phyloP scores from a whole-genome alignment of 2,888 invertebrate species.

The Cylindroiulus punctatus region DNA sequence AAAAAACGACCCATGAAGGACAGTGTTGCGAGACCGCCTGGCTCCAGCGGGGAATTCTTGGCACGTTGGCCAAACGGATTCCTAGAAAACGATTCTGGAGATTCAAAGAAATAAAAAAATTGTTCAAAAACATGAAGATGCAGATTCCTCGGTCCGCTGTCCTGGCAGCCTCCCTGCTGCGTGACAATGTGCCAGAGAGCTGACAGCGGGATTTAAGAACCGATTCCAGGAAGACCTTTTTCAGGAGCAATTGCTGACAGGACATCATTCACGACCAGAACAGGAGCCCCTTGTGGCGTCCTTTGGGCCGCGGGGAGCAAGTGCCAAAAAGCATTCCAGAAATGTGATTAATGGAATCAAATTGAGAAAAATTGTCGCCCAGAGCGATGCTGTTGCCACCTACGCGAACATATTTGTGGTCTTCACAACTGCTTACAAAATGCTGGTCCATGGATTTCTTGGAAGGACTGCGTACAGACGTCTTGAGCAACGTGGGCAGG shows the following conservation, averaged over 20 bases:
- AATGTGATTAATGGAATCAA: neutral
- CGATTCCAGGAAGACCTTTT: conserved; percentile 18
- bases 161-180: neutral
- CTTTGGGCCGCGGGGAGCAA: neutral
- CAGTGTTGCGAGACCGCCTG: conserved; percentile 18
- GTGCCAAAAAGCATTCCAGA: neutral
- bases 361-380: neutral
- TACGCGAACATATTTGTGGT: too few relatives aligned
- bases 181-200: neutral
- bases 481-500: too few relatives aligned
- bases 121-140: neutral
- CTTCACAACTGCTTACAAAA: too few relatives aligned
- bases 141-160: neutral
- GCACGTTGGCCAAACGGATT: neutral
- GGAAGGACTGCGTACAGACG: too few relatives aligned
- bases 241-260: conserved; percentile 9
- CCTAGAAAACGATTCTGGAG: neutral
- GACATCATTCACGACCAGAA: neutral
- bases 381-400: too few relatives aligned
- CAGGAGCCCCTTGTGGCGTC: neutral
- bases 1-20: neutral
- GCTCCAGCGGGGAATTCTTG: neutral
- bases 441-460: too few relatives aligned
- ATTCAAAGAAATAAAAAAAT: neutral
- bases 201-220: neutral